Conservation (phyloP, 2,797 vertebrate genomes). For the Anisognathus igniventris region DNA sequence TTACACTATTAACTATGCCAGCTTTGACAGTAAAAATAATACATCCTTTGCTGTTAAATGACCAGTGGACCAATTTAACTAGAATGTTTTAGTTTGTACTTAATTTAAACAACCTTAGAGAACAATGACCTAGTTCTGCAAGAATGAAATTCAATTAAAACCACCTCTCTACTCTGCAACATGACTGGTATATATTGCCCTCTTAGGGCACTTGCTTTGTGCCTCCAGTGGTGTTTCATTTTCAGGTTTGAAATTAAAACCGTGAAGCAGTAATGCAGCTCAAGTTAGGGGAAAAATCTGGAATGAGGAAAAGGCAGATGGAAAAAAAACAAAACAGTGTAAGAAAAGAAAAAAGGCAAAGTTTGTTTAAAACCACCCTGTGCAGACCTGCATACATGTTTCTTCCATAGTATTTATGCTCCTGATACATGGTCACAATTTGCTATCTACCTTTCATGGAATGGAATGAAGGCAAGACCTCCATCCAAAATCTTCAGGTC, state of each 20-base stretch:
- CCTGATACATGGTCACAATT: background rate
- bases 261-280: background rate
- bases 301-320: background rate
- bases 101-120: conserved; percentile 15
- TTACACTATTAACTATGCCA: background rate
- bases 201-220: background rate
- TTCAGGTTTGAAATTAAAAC: background rate
- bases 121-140: conserved; percentile 1
- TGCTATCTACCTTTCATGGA: background rate
- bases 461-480: background rate
- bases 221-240: background rate
- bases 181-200: background rate
- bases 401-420: background rate
- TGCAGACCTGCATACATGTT: background rate
- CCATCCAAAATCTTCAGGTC: background rate
- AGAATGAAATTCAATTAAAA: conserved; percentile 6
- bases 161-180: background rate
- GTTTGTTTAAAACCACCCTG: background rate
- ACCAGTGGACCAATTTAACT: background rate
- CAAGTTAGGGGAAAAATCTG: background rate
- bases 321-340: too few relatives aligned
- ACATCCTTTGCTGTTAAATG: background rate
- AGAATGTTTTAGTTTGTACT: background rate
- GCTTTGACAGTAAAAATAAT: background rate
- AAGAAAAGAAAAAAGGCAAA: background rate